Evolutionary conservation across 2,797 vertebrate species (phyloP).

Genomic region (Myoxocephalus aenaeus): DNA sequence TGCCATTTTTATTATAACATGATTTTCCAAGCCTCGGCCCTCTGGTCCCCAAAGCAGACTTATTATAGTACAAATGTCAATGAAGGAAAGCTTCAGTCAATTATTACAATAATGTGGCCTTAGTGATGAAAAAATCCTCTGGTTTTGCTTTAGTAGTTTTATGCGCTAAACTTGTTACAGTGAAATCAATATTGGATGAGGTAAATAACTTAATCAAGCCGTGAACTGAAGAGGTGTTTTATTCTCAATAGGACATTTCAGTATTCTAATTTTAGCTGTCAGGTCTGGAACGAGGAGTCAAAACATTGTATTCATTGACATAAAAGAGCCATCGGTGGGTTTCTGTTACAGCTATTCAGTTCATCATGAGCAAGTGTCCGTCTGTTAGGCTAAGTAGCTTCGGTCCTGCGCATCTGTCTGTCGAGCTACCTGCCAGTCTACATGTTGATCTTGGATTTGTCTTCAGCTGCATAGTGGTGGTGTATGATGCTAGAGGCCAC

Average conservation of each 20-base stretch:
- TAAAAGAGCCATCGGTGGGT: constrained; percentile 28
- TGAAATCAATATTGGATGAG: constrained; percentile 25
- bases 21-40: neutral
- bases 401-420: neutral
- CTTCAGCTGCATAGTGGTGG: neutral
- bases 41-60: neutral
- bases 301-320: constrained; percentile 18
- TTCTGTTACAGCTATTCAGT: constrained; percentile 2
- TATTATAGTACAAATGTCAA: constrained; percentile 13
- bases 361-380: neutral
- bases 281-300: constrained; percentile 38
- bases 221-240: constrained; percentile 35
- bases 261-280: constrained; percentile 49
- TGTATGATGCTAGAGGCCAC: neutral
- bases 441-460: constrained; percentile 19
- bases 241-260: constrained; percentile 32
- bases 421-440: neutral
- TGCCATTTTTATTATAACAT: neutral
- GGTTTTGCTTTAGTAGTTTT: constrained; percentile 1
- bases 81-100: neutral
- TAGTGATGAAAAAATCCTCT: constrained; percentile 28
- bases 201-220: constrained; percentile 33
- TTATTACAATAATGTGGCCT: constrained; percentile 21
- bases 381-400: constrained; percentile 2
- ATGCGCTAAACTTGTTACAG: constrained; percentile 19